Evolutionary conservation across 2,888 invertebrate species (phyloP).

Genomic region (Cheilosia vernalis): DNA sequence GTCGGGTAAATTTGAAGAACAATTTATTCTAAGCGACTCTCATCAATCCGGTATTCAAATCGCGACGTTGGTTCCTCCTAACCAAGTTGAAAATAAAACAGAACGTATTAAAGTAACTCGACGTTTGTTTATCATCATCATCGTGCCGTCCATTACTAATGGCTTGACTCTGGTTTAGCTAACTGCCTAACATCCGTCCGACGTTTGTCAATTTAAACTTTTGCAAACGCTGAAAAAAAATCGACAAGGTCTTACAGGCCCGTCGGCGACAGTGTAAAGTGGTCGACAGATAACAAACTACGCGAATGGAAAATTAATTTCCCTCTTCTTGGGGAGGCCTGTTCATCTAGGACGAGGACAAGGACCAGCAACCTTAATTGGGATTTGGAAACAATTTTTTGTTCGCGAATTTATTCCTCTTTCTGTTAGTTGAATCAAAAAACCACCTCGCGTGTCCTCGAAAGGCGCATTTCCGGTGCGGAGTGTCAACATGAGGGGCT

Average conservation of each 20-base stretch:
- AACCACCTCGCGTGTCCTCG: not conserved
- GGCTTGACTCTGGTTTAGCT: conserved; percentile 24
- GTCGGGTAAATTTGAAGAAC: conserved; percentile 17
- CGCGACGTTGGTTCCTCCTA: conserved; percentile 20
- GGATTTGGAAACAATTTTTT: conserved; percentile 16
- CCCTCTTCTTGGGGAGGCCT: conserved; percentile 9
- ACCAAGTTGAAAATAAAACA: conserved; percentile 9
- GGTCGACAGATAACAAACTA: conserved; percentile 31
- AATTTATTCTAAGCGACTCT: conserved; percentile 53
- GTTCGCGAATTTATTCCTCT: not conserved
- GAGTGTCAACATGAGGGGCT: not conserved
- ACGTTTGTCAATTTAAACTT: conserved; percentile 60
- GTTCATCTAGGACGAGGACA: conserved; percentile 27
- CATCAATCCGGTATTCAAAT: conserved; percentile 61
- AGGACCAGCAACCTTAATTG: conserved; percentile 25
- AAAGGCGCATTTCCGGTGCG: not conserved
- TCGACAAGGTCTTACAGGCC: conserved; percentile 15
- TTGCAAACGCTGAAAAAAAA: conserved; percentile 37
- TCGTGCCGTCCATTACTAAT: conserved; percentile 66
- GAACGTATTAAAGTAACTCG: conserved; percentile 54
- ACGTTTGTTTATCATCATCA: conserved; percentile 69
- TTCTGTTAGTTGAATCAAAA: conserved; percentile 15
- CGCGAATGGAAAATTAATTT: conserved; percentile 68
- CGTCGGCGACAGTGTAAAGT: not conserved
- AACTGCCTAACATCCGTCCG: conserved; percentile 16